These are phyloP conservation scores for Tetramorium alpestre DNA, from an alignment of 1,140 invertebrate species.

Conservation along the genomic window DNA sequence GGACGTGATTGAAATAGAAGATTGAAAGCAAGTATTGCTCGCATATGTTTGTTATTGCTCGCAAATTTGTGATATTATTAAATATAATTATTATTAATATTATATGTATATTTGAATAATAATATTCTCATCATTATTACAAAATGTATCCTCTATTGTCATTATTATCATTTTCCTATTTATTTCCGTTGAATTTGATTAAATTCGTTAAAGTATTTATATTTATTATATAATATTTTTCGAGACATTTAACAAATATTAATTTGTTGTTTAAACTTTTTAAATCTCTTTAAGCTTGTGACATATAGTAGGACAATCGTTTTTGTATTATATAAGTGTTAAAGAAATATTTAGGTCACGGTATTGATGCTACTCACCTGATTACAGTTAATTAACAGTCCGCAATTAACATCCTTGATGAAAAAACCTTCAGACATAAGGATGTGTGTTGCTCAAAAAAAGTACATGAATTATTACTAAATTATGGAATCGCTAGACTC, in stretches of 20 bases:
- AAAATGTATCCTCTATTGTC: neutral
- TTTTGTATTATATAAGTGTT: constrained; percentile 39
- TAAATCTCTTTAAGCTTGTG: neutral
- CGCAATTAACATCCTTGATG: constrained; percentile 14
- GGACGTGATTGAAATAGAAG: neutral
- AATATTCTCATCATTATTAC: neutral
- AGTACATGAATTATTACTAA: constrained; percentile 7
- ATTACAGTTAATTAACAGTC: constrained; percentile 40
- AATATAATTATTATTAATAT: constrained; percentile 6
- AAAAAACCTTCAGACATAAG: constrained; percentile 28
- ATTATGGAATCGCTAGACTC: neutral
- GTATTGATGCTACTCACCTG: constrained; percentile 49
- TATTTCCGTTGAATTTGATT: neutral
- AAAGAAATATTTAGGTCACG: constrained; percentile 49
- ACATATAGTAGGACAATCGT: neutral
- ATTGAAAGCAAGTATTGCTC: neutral
- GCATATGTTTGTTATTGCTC: neutral
- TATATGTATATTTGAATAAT: neutral
- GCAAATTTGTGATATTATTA: neutral
- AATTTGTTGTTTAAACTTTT: neutral
- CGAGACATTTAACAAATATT: neutral
- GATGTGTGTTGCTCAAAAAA: neutral
- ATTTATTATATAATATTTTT: neutral
- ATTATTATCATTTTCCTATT: neutral
- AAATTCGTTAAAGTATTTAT: neutral